Conservation (phyloP, 2,113 vertebrate species). For the Phalacrocorax pelagicus region DNA sequence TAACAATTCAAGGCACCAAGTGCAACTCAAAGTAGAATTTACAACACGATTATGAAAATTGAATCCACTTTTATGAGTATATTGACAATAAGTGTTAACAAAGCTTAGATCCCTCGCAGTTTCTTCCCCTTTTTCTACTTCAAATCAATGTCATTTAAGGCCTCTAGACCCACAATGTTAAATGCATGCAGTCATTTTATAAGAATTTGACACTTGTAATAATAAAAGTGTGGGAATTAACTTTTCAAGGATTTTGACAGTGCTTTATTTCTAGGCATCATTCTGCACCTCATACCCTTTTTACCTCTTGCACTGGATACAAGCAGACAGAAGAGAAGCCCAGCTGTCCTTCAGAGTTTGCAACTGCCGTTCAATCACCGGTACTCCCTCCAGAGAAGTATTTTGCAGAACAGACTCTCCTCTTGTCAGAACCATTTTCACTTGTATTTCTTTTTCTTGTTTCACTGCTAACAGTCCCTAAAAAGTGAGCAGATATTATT, state of each 20-base stretch:
- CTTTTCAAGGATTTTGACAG: background rate
- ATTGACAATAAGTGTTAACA: background rate
- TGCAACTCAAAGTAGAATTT: background rate
- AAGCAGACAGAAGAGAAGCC: constrained; percentile 87
- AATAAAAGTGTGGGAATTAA: background rate
- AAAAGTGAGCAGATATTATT: background rate
- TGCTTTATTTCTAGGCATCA: background rate
- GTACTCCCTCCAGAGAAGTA: constrained; percentile 88
- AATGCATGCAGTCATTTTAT: background rate
- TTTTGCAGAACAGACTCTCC: constrained; percentile 94
- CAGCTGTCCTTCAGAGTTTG: constrained; percentile 90
- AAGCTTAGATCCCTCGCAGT: background rate
- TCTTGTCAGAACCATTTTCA: constrained; percentile 90
- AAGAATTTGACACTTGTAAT: background rate
- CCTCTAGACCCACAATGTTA: background rate
- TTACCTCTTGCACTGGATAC: constrained; percentile 95
- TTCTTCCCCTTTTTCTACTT: background rate
- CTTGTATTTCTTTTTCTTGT: constrained; percentile 94
- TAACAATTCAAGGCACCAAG: background rate
- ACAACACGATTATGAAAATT: background rate
- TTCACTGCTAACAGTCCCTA: constrained; percentile 87
- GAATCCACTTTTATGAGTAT: background rate
- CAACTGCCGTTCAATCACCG: constrained; percentile 87
- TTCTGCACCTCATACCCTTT: background rate
- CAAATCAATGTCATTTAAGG: background rate